Percentiles rank a stretch among this genome's conserved stretches.
These are phyloP conservation scores for Macrotrachela quadricornifera DNA, from an alignment of 1,140 invertebrate genomes.

Conservation along the genomic window DNA sequence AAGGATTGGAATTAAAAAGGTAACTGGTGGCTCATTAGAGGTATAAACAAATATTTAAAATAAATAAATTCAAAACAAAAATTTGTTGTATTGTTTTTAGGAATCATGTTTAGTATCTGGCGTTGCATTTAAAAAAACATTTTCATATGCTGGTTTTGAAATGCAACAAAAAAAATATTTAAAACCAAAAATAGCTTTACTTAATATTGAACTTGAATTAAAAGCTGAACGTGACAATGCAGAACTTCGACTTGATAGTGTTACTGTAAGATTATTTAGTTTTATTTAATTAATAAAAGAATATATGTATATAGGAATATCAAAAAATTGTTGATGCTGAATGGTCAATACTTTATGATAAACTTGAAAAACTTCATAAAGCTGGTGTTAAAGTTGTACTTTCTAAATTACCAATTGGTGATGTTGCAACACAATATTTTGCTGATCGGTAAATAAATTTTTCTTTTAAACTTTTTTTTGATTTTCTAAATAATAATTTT, in stretches of 20 bases:
- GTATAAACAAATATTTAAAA: no score
- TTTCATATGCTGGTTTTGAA: conserved; percentile 98
- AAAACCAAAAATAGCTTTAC: conserved; percentile 73
- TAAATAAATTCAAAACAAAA: no score
- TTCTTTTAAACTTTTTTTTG: no score
- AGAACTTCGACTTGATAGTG: conserved; percentile 75
- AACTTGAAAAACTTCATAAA: conserved; percentile 70
- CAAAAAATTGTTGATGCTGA: conserved; percentile 95
- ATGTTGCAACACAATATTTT: conserved; percentile 98
- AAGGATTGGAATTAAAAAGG: conserved; percentile 90
- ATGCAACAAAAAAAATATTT: conserved; percentile 90
- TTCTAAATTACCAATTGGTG: conserved; percentile 91
- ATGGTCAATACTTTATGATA: conserved; percentile 93
- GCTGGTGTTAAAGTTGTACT: conserved; percentile 87
- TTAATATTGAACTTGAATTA: conserved; percentile 92
- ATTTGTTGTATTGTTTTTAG: conserved; percentile 21
- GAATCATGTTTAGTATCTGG: conserved; percentile 75
- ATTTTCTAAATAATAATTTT: no score
- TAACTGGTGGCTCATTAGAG: conserved; percentile 48
- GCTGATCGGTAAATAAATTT: conserved; percentile 60
- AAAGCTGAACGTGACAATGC: conserved; percentile 96
- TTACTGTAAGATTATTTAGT: conserved; percentile 25
- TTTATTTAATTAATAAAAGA: no score
- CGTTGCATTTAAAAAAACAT: conserved; percentile 98
- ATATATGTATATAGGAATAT: conserved; percentile 43